phyloP scores from a whole-genome alignment of 2,888 invertebrate genomes.

The Acrocyrtus sp. region DNA sequence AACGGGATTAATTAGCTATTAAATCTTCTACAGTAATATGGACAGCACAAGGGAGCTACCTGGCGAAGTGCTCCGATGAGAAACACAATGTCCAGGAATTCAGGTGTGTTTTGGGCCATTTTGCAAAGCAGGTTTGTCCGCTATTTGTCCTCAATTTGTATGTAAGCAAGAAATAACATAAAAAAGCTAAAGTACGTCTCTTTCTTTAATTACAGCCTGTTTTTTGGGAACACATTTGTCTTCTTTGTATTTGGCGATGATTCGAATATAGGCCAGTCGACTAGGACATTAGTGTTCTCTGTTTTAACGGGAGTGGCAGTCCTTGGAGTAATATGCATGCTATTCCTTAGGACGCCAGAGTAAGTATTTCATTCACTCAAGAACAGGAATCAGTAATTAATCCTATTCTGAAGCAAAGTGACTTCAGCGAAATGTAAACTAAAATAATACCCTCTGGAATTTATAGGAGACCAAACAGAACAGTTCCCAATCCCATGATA shows the following conservation, averaged over 20 bases:
- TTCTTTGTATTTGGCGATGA: conserved; percentile 82
- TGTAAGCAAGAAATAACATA: background rate
- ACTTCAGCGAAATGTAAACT: background rate
- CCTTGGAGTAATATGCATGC: conserved; percentile 72
- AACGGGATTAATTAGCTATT: too few relatives aligned
- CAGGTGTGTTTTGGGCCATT: conserved; percentile 97
- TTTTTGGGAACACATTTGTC: conserved; percentile 95
- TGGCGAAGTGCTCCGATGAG: conserved; percentile 90
- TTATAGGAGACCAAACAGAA: conserved; percentile 21
- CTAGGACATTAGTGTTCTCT: conserved; percentile 82
- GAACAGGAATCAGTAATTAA: too few relatives aligned
- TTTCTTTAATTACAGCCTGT: conserved; percentile 76
- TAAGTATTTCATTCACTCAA: too few relatives aligned
- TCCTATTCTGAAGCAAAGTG: background rate
- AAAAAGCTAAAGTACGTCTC: background rate
- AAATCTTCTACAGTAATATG: conserved; percentile 82
- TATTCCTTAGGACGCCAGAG: conserved; percentile 55
- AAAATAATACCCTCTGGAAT: background rate
- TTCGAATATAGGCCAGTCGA: conserved; percentile 74
- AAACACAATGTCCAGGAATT: conserved; percentile 90
- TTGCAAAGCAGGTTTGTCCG: conserved; percentile 83
- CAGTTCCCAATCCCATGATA: conserved; percentile 16
- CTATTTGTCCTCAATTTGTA: conserved; percentile 1
- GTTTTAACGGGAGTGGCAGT: conserved; percentile 72
- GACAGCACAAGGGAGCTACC: conserved; percentile 94